phyloP scores from a whole-genome alignment of 1,140 invertebrate genomes.

The Neodiprion virginianus region DNA sequence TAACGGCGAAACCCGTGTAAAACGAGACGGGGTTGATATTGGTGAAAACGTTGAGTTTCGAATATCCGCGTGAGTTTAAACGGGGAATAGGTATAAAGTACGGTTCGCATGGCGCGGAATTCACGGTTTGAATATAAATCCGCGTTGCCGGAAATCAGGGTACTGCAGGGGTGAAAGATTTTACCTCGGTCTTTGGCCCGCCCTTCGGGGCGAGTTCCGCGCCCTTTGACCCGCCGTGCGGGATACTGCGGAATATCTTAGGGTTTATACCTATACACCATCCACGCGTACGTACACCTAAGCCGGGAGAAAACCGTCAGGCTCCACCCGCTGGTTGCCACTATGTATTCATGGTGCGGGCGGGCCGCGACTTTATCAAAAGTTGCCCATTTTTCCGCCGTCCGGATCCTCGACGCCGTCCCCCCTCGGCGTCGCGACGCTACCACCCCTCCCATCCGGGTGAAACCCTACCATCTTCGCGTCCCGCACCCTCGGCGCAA shows the following conservation, averaged over 20 bases:
- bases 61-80: neutral
- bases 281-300: neutral
- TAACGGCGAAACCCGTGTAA: too few relatives aligned
- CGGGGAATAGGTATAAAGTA: neutral
- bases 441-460: neutral
- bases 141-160: neutral
- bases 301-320: neutral
- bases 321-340: constrained; percentile 18
- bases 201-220: neutral
- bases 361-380: constrained; percentile 42
- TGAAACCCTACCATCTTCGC: neutral
- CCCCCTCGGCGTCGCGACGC: neutral
- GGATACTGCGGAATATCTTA: too few relatives aligned
- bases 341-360: constrained; percentile 45
- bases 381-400: constrained; percentile 41
- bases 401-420: neutral
- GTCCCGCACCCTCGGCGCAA: neutral
- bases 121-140: neutral
- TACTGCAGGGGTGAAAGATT: neutral
- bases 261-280: too few relatives aligned
- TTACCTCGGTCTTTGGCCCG: neutral
- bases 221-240: neutral
- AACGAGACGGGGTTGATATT: too few relatives aligned
- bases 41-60: neutral
- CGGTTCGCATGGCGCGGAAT: neutral